Base-by-base conservation (phyloP, 2,797 vertebrate genomes). In the Alosa sapidissima region DNA sequence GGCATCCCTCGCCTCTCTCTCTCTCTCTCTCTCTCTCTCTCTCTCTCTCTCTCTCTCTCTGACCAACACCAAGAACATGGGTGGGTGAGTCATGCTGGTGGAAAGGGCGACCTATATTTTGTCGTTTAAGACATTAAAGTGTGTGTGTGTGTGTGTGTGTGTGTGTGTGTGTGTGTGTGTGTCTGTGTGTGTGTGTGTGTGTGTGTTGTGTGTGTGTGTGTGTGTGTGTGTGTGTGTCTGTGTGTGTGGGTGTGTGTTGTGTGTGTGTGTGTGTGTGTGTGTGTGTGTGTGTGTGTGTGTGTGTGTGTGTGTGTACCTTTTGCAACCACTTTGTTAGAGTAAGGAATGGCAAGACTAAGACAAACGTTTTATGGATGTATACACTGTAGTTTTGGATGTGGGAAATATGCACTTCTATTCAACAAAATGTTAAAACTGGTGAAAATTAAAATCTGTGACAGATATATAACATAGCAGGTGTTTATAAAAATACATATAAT, bases 1-100 rank as follows among this genome's bases (percentile, higher is more conserved):
- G 83, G 85, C 75, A 83, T 60, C 82, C 21, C 19, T 60, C 82
- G 36, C n/a, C 82, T 72, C 81, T 83, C n/a, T 52, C 36, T 83
- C 33, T 81, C 48, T 72, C 75, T 54, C 28, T 51, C 28, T 28
- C 28, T 28, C 28, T 28, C 82, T 72, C 81, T 83, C n/a, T 52
- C 36, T 83, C 33, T 81, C 82, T 72, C 81, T 83, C n/a, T 52
- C 36, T 83, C 48, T 81, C 48, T 72, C 75, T 54, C 28, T 52
- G 84, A 86, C 65, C 19, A 60, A 54, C 10, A 54, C 16, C 19
- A 60, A 21, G 19, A 21, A 21, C 36, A 28, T 14, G 3, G 14
- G 41, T 16, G 14, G 68, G 68, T 75, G 68, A 75, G 68, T 75
- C 68, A 75, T 16, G 1, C 13, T 45, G 36, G 33, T 41, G 65